Conservation (phyloP, 53 echinoderm and acorn worm genomes). For the Echinometra lucunter region DNA sequence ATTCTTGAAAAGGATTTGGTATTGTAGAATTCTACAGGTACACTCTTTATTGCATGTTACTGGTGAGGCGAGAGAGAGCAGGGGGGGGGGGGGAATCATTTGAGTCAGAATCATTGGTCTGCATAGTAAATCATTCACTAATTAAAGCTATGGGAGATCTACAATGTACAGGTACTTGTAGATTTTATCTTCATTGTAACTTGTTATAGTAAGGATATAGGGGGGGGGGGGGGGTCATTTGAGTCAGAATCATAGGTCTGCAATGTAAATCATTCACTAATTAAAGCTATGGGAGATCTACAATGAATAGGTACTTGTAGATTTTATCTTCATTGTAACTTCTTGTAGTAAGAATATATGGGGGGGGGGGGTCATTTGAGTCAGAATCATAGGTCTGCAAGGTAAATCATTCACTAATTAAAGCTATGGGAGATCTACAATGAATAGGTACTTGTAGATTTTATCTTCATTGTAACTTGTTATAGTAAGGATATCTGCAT, state of each 20-base stretch:
- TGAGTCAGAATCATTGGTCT: neutral
- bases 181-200: too few relatives aligned
- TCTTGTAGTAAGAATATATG: neutral
- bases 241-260: neutral
- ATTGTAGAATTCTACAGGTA: neutral
- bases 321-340: too few relatives aligned
- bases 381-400: neutral
- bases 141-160: neutral
- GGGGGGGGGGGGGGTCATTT: neutral
- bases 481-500: neutral
- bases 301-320: too few relatives aligned
- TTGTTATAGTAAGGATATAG: neutral
- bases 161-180: too few relatives aligned
- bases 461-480: slow-evolving; percentile 3
- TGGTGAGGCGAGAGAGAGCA: neutral
- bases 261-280: neutral
- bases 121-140: neutral
- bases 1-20: neutral
- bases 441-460: neutral
- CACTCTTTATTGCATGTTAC: neutral
- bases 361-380: neutral
- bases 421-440: neutral
- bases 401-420: neutral
- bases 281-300: neutral
- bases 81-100: neutral